Conservation (phyloP, 2,888 invertebrate species). For the Suillia variegata region DNA sequence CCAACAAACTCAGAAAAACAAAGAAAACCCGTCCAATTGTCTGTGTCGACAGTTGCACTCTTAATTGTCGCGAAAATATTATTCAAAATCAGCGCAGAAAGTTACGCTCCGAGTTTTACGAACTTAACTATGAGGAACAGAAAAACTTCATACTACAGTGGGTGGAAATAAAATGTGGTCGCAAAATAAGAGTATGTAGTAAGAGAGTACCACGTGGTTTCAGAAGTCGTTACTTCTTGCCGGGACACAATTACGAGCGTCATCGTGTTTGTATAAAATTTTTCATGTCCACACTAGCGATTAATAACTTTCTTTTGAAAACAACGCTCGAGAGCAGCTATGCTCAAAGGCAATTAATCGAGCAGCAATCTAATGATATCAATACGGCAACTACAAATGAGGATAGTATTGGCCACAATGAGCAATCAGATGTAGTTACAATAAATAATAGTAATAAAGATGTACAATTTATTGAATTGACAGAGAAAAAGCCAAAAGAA, state of each 20-base stretch:
- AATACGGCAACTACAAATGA: background rate
- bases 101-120: constrained; percentile 30
- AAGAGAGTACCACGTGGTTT: too few species aligned
- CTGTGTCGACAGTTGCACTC: constrained; percentile 29
- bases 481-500: too few species aligned
- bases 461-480: too few species aligned
- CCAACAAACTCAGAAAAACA: too few species aligned
- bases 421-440: constrained; percentile 3
- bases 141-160: constrained; percentile 25
- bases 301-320: constrained; percentile 27
- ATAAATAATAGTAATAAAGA: too few species aligned
- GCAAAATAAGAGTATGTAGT: too few species aligned
- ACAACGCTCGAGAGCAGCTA: constrained; percentile 28
- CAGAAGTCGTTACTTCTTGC: constrained; percentile 29
- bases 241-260: constrained; percentile 11
- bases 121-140: constrained; percentile 22
- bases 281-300: constrained; percentile 30
- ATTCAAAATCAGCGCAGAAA: constrained; percentile 20
- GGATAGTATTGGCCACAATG: too few species aligned
- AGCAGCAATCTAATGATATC: too few species aligned
- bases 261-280: constrained; percentile 31
- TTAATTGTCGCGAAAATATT: constrained; percentile 28
- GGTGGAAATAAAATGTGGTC: too few species aligned
- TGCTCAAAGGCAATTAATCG: constrained; percentile 11
- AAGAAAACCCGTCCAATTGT: too few species aligned